Evolutionary conservation across 2,113 vertebrate species (phyloP).

Genomic region (Macquaria australasica): DNA sequence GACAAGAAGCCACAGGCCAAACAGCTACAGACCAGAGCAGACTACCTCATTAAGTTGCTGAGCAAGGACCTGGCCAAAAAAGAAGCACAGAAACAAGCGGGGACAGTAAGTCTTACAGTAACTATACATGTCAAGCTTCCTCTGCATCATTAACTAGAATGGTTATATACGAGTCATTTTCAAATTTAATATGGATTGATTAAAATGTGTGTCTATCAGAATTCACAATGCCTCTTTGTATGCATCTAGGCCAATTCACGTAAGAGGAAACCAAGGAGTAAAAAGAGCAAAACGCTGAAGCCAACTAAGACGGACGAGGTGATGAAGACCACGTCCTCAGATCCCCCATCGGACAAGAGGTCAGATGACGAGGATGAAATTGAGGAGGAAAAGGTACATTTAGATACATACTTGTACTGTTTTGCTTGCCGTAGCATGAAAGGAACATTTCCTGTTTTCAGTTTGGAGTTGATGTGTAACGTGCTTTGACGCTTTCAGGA

Average conservation of each 20-base stretch:
- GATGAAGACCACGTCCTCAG: slow-evolving; percentile 93
- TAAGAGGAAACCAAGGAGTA: slow-evolving; percentile 91
- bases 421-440: background rate
- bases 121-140: background rate
- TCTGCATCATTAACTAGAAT: background rate
- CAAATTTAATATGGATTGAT: background rate
- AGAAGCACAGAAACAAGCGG: slow-evolving; percentile 93
- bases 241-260: slow-evolving; percentile 90
- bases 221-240: background rate
- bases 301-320: slow-evolving; percentile 90
- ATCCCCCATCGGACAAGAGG: slow-evolving; percentile 90
- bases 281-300: slow-evolving; percentile 92
- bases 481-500: slow-evolving; percentile 78
- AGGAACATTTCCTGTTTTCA: background rate
- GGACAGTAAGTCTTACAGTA: slow-evolving; percentile 85
- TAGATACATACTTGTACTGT: accelerated
- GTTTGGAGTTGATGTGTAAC: slow-evolving; percentile 40
- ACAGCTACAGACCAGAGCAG: slow-evolving; percentile 97
- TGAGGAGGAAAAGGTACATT: slow-evolving; percentile 81
- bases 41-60: slow-evolving; percentile 99
- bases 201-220: background rate
- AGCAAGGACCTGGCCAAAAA: slow-evolving; percentile 95
- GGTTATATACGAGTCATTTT: background rate
- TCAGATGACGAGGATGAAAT: slow-evolving; percentile 92
- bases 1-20: slow-evolving; percentile 99